Percentiles rank a stretch among this genome's conserved stretches.
Evolutionary conservation across 2,888 invertebrate species (phyloP).

Genomic region (Deroplatys truncata): DNA sequence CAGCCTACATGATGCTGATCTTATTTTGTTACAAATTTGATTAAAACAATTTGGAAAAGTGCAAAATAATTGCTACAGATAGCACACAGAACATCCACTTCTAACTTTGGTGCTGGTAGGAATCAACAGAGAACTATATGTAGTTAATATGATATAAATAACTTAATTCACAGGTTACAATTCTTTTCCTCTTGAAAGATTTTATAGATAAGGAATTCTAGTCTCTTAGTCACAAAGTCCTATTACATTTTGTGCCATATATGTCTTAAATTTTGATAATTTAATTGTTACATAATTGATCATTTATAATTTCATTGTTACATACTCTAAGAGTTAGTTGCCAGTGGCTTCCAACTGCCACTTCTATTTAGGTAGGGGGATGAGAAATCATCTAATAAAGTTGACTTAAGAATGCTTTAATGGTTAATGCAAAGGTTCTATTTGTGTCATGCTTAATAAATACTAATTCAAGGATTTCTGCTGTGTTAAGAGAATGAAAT

Average conservation of each 20-base stretch:
- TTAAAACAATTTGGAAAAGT: not conserved
- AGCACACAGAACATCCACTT: not conserved
- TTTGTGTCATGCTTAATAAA: too few relatives aligned
- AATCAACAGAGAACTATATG: not conserved
- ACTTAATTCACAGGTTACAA: not conserved
- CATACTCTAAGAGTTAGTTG: too few relatives aligned
- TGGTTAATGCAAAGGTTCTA: too few relatives aligned
- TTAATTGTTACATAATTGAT: too few relatives aligned
- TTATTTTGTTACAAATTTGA: not conserved
- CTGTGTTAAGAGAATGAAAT: too few relatives aligned
- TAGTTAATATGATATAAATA: not conserved
- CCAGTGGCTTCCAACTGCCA: too few relatives aligned
- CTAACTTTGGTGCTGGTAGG: not conserved
- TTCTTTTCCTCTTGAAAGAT: not conserved
- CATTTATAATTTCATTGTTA: too few relatives aligned
- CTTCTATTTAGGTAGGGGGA: too few relatives aligned
- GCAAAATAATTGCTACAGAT: not conserved
- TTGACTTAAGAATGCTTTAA: too few relatives aligned
- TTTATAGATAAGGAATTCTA: not conserved
- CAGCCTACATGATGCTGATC: not conserved
- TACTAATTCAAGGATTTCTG: too few relatives aligned
- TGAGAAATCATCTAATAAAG: too few relatives aligned
- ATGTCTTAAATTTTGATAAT: not conserved
- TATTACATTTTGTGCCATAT: not conserved
- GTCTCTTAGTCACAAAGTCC: not conserved